Conservation (phyloP, 2,797 vertebrate species). For the Rhodeus uyekii region DNA sequence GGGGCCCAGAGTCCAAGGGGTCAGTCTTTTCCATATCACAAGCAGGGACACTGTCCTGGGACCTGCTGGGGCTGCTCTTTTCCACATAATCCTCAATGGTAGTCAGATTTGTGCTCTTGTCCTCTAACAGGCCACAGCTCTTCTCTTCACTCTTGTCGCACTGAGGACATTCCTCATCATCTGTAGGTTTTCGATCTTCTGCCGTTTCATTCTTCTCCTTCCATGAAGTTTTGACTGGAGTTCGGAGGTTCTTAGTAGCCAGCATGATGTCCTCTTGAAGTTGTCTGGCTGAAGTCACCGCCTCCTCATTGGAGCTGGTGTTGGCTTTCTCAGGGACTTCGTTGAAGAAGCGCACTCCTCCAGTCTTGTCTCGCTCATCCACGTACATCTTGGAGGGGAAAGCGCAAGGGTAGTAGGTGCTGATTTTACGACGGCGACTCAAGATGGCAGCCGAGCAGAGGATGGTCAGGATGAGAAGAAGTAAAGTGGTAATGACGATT, state of each 20-base stretch:
- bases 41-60: slow-evolving; percentile 21
- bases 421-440: slow-evolving; percentile 84
- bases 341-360: slow-evolving; percentile 79
- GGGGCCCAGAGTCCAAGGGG: slow-evolving; percentile 48
- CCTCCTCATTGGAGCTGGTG: slow-evolving; percentile 63
- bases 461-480: slow-evolving; percentile 79
- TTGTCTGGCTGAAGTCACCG: slow-evolving; percentile 78
- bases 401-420: slow-evolving; percentile 89
- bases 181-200: slow-evolving; percentile 46
- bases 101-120: slow-evolving; percentile 52
- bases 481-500: slow-evolving; percentile 78
- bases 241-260: slow-evolving; percentile 85
- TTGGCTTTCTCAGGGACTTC: slow-evolving; percentile 81
- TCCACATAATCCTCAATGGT: slow-evolving; percentile 20
- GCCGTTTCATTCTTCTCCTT: slow-evolving; percentile 61
- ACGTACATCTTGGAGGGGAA: slow-evolving; percentile 93
- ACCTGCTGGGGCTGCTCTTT: slow-evolving; percentile 26
- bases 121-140: slow-evolving; percentile 29
- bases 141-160: slow-evolving; percentile 37
- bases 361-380: slow-evolving; percentile 83
- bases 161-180: slow-evolving; percentile 46
- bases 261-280: slow-evolving; percentile 89
- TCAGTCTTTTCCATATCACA: slow-evolving; percentile 50
- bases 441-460: slow-evolving; percentile 81
- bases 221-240: slow-evolving; percentile 70